Conservation (phyloP, 2,888 invertebrate species). For the Calameuta pallipes region DNA sequence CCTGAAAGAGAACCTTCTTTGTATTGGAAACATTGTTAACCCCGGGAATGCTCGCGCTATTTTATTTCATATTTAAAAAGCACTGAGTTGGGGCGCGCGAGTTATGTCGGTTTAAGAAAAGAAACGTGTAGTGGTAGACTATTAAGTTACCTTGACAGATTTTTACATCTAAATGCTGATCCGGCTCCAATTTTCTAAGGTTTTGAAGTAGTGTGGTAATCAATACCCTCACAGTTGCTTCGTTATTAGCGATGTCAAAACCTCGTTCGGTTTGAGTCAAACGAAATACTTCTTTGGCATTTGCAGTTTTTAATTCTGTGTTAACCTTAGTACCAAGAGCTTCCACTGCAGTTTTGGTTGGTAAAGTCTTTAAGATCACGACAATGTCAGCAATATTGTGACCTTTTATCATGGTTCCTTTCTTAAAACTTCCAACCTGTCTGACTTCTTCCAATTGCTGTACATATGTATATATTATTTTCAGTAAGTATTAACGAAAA, state of each 20-base stretch:
- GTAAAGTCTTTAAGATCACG: constrained; percentile 94
- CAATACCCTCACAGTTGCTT: constrained; percentile 89
- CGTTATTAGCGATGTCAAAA: constrained; percentile 87
- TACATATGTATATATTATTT: constrained; percentile 32
- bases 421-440: constrained; percentile 97
- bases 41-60: no score
- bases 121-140: neutral
- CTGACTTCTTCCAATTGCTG: constrained; percentile 94
- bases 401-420: constrained; percentile 96
- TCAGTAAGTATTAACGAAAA: neutral
- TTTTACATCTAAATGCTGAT: constrained; percentile 77
- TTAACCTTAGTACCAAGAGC: constrained; percentile 89
- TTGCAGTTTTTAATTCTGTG: constrained; percentile 84
- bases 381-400: constrained; percentile 97
- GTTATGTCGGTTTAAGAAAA: neutral
- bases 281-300: constrained; percentile 72
- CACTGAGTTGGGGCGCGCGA: no score
- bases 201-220: constrained; percentile 96
- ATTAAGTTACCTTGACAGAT: constrained; percentile 64
- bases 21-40: neutral
- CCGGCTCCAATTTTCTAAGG: constrained; percentile 91
- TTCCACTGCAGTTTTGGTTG: constrained; percentile 95
- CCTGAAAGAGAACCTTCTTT: constrained; percentile 61
- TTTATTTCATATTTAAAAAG: no score
- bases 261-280: constrained; percentile 77